Evolutionary conservation across 2,797 vertebrate genomes (phyloP), one percentile per base, ranked within the genome.

Genomic region (Eleutherodactylus coqui): DNA sequence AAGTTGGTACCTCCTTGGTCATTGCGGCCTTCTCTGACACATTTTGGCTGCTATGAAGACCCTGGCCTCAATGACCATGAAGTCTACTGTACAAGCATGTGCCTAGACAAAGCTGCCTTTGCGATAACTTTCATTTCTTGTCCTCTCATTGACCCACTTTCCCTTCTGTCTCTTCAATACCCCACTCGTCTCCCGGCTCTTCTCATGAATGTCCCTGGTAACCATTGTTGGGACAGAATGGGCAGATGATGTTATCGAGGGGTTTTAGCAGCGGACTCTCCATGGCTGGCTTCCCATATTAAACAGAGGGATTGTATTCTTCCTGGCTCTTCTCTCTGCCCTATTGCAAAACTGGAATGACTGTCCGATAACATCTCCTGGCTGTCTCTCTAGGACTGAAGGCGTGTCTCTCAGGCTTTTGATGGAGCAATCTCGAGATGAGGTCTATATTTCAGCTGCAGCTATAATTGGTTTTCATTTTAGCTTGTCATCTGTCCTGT

Each of bases 281-380:
- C 72, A 62, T 84, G 70, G 81, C 69, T 85, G 75, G 49, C 34
- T 79, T 85, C 75, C 64, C 64, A 55, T 73, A 49, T 72, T 55
- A 75, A 85, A 60, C 41, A 58, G 53, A 38, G 53, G 69, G 69
- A 73, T 55, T 43, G 53, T 51, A 29, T 80, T 38, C 84, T 51
- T 78, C 64, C 60, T 70, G 73, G 62, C 75, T 58, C 49, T 58
- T 78, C 19, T 78, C 32, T 84, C 62, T 79, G 64, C 67, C 64
- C 43, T 49, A 27, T 45, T 87, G 76, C 82, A 73, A 84, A 64
- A 79, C 67, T 67, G 38, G 82, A 84, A 79, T 84, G 82, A 49
- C 60, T 16, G n/a, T 27, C 53, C 36, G 82, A 87, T 84, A 87
- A 75, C 55, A 75, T 87, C 82, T 84, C 45, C 75, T 24, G 64